Base-by-base conservation (phyloP, 2,888 invertebrate species). In the Fragum fragum region DNA sequence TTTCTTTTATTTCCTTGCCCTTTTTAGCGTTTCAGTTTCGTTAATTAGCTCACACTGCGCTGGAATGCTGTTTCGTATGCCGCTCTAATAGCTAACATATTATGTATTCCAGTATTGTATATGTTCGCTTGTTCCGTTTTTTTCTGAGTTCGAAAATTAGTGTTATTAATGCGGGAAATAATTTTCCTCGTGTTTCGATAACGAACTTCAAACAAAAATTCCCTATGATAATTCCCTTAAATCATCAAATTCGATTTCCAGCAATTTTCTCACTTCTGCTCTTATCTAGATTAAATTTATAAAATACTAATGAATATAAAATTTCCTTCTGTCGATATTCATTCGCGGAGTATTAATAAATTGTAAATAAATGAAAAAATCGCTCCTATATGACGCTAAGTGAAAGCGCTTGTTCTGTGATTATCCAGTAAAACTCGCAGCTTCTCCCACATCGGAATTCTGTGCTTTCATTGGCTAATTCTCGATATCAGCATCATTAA, bases 341-440 rank as follows among this genome's bases (percentile, higher is more conserved):
- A 70, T 69, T 47, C 53, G 68, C 68, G 55, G 66, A 63, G 59
- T 66, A 63, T 79, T 79, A 85, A 85, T 85, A 80, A 85, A 80
- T 78, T 83, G 70, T 79, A 79, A 80, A 80, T 85, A 85, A 82
- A 82, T 73, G 84, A 84, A 75, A 59, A 32, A 69, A 36, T 28
- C 55, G 52, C 29, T 47, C 36, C 68, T 55, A 74, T 52, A 52
- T 21, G 63, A 66, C 71, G 59, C 23, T 68, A 72, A 79, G 76
- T 73, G 73, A 79, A 78, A 57, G 69, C 52, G 63, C 14, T 29
- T 70, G 57, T 66, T 39, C 26, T 29, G 47, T 66, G 68, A 79
- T 79, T 79, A 84, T 59, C 77, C 75, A 71, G 70, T 78, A 36
- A 75, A 57, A 73, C 57, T 66, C 68, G 36, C 79, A 74, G 81